Evolutionary conservation across 2,888 invertebrate species (phyloP).

Genomic region (Andrena camellia): DNA sequence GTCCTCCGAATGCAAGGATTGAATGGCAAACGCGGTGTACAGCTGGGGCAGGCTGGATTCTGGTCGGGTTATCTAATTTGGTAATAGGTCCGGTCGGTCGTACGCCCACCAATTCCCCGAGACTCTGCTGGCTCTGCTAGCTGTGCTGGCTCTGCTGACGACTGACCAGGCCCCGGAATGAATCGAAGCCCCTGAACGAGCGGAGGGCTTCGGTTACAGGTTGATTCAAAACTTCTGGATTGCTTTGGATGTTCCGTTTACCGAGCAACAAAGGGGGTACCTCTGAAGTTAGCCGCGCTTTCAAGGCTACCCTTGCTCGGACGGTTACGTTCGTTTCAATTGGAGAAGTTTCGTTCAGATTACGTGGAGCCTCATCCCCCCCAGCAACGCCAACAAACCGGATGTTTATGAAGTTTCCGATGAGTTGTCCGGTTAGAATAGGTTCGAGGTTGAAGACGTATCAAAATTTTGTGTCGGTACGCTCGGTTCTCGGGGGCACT

Average conservation of each 20-base stretch:
- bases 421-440: not conserved
- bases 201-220: not conserved
- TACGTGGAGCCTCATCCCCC: not conserved
- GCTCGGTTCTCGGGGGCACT: not conserved
- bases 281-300: slow-evolving; percentile 1
- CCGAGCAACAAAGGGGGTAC: not conserved
- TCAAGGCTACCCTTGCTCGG: slow-evolving; percentile 2
- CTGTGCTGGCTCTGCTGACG: slow-evolving; percentile 28
- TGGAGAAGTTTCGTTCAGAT: not conserved
- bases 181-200: slow-evolving; percentile 32
- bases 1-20: not conserved
- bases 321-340: slow-evolving; percentile 7
- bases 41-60: slow-evolving; percentile 36
- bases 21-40: slow-evolving; percentile 28
- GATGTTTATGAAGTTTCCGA: slow-evolving; percentile 19
- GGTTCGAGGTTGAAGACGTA: not conserved
- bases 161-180: slow-evolving; percentile 47
- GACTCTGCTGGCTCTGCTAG: slow-evolving; percentile 24
- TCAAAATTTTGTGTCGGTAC: not conserved
- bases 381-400: not conserved
- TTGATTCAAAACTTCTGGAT: not conserved
- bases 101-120: slow-evolving; percentile 33
- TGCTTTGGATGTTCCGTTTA: not conserved
- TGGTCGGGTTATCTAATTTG: slow-evolving; percentile 51
- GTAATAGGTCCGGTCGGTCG: slow-evolving; percentile 40